Evolutionary conservation across 2,797 vertebrate genomes (phyloP).

Genomic region (Pogonophryne albipinna): DNA sequence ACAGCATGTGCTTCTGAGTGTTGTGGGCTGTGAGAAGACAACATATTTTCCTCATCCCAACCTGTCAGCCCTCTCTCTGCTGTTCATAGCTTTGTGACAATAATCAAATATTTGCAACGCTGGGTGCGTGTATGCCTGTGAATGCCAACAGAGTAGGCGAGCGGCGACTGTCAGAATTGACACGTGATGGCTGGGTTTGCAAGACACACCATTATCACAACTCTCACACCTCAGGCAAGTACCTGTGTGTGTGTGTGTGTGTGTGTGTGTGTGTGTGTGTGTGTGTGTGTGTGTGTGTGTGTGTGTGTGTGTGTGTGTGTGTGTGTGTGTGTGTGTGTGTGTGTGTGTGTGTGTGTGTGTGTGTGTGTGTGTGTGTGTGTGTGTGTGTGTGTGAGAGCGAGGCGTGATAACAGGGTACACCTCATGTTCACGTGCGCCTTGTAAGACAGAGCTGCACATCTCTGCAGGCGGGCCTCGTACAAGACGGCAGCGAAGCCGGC

Average conservation of each 20-base stretch:
- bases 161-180: constrained; percentile 71
- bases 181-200: constrained; percentile 67
- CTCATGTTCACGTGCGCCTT: constrained; percentile 30
- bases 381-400: neutral
- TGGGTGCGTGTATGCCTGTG: constrained; percentile 29
- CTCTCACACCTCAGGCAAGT: constrained; percentile 65
- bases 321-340: constrained; percentile 27
- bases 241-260: constrained; percentile 16
- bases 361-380: constrained; percentile 4
- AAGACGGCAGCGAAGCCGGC: constrained; percentile 28
- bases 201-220: constrained; percentile 70
- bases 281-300: too few species aligned
- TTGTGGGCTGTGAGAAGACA: constrained; percentile 26
- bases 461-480: constrained; percentile 44
- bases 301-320: constrained; percentile 19
- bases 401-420: constrained; percentile 59
- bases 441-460: constrained; percentile 43
- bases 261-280: constrained; percentile 19
- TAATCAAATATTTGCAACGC: constrained; percentile 48
- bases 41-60: constrained; percentile 38
- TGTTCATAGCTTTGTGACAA: constrained; percentile 52
- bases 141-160: constrained; percentile 47
- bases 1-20: constrained; percentile 6
- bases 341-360: constrained; percentile 22
- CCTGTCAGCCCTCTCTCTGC: constrained; percentile 49